Base-by-base conservation (phyloP, 1,140 invertebrate species). In the Ostrea edulis region DNA sequence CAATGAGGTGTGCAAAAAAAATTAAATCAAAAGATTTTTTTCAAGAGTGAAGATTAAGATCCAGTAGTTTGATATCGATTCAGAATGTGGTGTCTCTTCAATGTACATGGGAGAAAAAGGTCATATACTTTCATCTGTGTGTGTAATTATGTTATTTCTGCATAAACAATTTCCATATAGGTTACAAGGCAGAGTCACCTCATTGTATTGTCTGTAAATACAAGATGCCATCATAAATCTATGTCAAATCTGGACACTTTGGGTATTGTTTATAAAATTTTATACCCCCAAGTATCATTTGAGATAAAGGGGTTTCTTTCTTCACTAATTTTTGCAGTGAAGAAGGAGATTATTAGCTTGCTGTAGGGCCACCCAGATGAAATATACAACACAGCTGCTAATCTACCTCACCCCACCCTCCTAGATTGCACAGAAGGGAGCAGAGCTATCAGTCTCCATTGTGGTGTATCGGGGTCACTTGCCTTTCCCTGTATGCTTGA, bases 231-330 rank as follows among this genome's bases (percentile, higher is more conserved):
- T 29, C 68, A 77, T 77, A 77, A 77, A 77, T 77, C 68, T 77
- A 11, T 77, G 68, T 77, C 68, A 77, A 29, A 77, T 77, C 29
- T 35, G 68, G 68, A 77, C 68, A 77, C 68, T 77, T 77, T 11
- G 68, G 68, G 29, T 77, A 77, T 77, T 77, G 68, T 77, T 77
- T 77, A 77, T 77, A 77, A 77, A 77, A 77, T 77, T 77, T 77
- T 77, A 77, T 77, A 77, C 68, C 68, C 68, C 25, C 25, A 35
- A 77, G 22, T 77, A 77, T 77, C 68, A 77, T 25, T 77, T 77
- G 68, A 77, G 68, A 77, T 77, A 77, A 77, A 25, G 29, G 22
- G 25, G 25, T 77, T 22, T 77, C 29, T 77, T 77, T 77, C 68
- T 77, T 35, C 68, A 77, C 68, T 77, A 77, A 77, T 77, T 77